These are phyloP conservation scores for Armadillidium nasatum DNA, from an alignment of 1,140 invertebrate species.

Conservation along the genomic window DNA sequence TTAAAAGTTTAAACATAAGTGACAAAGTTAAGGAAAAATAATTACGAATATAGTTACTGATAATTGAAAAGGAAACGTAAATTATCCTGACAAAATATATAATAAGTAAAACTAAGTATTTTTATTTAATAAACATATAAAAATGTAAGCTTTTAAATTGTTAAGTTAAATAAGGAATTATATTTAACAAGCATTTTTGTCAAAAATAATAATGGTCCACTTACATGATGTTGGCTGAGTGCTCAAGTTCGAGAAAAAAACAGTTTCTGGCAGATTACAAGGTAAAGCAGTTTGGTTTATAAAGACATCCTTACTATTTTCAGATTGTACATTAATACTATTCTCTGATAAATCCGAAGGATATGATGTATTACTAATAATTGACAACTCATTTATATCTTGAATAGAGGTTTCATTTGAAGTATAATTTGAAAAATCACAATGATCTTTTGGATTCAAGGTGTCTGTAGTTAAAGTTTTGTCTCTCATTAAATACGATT, in stretches of 20 bases:
- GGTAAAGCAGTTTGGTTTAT: background rate
- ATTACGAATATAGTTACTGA: too few relatives aligned
- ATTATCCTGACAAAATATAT: background rate
- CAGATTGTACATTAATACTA: background rate
- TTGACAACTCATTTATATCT: background rate
- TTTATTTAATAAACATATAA: too few relatives aligned
- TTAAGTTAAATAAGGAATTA: too few relatives aligned
- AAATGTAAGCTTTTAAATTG: too few relatives aligned
- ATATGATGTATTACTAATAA: background rate
- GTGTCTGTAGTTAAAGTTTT: background rate
- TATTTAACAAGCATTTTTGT: too few relatives aligned
- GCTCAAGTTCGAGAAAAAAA: background rate
- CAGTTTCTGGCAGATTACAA: background rate
- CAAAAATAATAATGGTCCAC: background rate
- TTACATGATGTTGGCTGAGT: background rate
- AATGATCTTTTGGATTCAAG: background rate
- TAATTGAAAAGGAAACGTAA: background rate
- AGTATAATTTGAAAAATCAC: background rate
- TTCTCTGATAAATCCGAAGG: background rate
- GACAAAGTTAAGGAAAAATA: too few relatives aligned
- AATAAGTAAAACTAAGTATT: too few relatives aligned
- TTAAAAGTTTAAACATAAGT: background rate
- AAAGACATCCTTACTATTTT: background rate
- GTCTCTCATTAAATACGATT: background rate
- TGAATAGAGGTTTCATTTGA: background rate